A percentile compares a stretch with the other conserved stretches of the same genome.
Conservation (phyloP, 2,797 vertebrate genomes). For the Sebastes matsubarae region DNA sequence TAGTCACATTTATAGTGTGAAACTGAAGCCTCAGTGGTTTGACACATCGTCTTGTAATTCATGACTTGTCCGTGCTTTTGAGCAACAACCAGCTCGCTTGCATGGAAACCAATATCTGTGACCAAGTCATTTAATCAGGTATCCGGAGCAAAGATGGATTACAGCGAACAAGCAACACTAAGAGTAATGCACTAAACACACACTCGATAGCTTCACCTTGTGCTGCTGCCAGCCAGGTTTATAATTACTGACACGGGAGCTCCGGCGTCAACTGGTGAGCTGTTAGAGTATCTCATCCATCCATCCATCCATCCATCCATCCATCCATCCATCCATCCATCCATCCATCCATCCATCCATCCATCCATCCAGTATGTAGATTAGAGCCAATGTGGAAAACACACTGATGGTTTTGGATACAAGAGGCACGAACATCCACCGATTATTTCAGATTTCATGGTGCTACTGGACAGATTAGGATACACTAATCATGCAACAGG, state of each 20-base stretch:
- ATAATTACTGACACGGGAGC: slow-evolving; percentile 58
- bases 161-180: slow-evolving; percentile 29
- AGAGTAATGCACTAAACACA: slow-evolving; percentile 29
- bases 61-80: neutral
- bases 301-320: neutral
- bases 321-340: too few species aligned
- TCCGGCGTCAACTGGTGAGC: neutral
- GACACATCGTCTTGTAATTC: neutral
- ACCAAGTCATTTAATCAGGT: slow-evolving; percentile 56
- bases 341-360: neutral
- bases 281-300: neutral
- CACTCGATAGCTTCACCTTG: slow-evolving; percentile 26
- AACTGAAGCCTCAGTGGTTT: neutral
- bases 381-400: slow-evolving; percentile 5
- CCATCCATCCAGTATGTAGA: neutral
- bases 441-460: slow-evolving; percentile 27
- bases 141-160: slow-evolving; percentile 52
- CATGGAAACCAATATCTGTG: slow-evolving; percentile 45
- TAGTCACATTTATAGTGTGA: slow-evolving; percentile 1
- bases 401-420: neutral
- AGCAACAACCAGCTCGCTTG: neutral
- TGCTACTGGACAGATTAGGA: slow-evolving; percentile 33
- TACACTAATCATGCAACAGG: neutral
- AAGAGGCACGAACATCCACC: slow-evolving; percentile 1
- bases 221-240: slow-evolving; percentile 28